Evolutionary conservation across 2,113 vertebrate genomes (phyloP).

Genomic region (Spea multiplicata): DNA sequence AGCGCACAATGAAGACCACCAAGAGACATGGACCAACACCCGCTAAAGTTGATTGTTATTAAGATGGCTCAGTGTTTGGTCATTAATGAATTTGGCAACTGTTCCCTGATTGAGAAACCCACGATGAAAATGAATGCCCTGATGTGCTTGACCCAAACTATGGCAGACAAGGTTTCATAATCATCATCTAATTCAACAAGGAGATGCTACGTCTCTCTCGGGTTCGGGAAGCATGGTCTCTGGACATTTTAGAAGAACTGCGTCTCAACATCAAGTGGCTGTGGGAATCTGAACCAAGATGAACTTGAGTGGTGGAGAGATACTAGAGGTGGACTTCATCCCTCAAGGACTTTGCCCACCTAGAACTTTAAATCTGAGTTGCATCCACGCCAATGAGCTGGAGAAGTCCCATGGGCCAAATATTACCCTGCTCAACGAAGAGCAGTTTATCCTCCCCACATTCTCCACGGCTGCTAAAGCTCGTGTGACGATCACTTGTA

Average conservation of each 20-base stretch:
- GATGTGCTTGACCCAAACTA: background rate
- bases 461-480: conserved; percentile 57
- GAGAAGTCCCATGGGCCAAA: conserved; percentile 36
- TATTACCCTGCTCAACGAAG: conserved; percentile 22
- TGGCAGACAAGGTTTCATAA: background rate
- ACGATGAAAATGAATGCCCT: too few relatives aligned
- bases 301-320: background rate
- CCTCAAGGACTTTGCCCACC: background rate
- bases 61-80: too few relatives aligned
- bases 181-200: background rate
- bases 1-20: background rate
- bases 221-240: background rate
- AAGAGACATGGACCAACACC: too few relatives aligned
- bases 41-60: too few relatives aligned
- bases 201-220: background rate
- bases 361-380: conserved; percentile 39
- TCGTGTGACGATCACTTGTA: conserved; percentile 52
- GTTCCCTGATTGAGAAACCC: too few relatives aligned
- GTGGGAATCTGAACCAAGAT: background rate
- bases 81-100: too few relatives aligned
- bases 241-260: background rate
- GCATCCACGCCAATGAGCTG: background rate
- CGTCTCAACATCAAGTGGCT: background rate
- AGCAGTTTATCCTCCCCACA: conserved; percentile 49
- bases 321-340: background rate